These are phyloP conservation scores for Ypsolopha sequella DNA, from an alignment of 2,888 invertebrate genomes.

Conservation along the genomic window DNA sequence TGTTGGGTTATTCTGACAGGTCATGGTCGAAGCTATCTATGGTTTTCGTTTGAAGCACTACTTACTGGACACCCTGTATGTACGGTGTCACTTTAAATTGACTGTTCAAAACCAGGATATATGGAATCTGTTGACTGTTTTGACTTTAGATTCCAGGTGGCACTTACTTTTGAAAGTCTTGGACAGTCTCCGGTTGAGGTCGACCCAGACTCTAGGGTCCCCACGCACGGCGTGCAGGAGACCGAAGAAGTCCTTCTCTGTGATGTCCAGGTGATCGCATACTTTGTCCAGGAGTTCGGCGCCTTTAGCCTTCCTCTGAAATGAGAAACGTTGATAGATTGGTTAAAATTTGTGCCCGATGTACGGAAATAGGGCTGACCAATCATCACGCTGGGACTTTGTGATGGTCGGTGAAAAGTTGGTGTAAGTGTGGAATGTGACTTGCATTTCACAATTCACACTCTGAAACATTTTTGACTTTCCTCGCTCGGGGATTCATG, in stretches of 20 bases:
- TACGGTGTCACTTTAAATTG: not conserved
- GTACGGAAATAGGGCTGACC: no score
- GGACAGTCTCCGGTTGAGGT: constrained; percentile 89
- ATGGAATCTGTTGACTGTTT: not conserved
- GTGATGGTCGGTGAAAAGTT: no score
- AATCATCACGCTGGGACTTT: no score
- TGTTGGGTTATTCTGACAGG: no score
- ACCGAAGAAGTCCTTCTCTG: constrained; percentile 97
- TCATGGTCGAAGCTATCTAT: no score
- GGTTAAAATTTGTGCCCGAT: no score
- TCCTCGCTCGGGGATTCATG: no score
- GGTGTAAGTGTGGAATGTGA: no score
- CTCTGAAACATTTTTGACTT: no score
- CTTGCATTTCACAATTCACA: no score
- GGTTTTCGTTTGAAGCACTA: no score
- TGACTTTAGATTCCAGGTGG: not conserved
- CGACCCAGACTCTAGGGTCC: constrained; percentile 90
- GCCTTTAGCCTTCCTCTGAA: constrained; percentile 90
- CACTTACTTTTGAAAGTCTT: constrained; percentile 89
- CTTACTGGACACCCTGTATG: no score
- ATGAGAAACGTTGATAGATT: constrained; percentile 6
- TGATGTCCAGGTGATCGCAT: constrained; percentile 88
- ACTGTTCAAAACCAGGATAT: not conserved
- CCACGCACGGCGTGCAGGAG: constrained; percentile 88
- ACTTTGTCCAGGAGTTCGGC: constrained; percentile 88